Conservation (phyloP, 2,888 invertebrate species). For the Lepetodrilus schrolli region DNA sequence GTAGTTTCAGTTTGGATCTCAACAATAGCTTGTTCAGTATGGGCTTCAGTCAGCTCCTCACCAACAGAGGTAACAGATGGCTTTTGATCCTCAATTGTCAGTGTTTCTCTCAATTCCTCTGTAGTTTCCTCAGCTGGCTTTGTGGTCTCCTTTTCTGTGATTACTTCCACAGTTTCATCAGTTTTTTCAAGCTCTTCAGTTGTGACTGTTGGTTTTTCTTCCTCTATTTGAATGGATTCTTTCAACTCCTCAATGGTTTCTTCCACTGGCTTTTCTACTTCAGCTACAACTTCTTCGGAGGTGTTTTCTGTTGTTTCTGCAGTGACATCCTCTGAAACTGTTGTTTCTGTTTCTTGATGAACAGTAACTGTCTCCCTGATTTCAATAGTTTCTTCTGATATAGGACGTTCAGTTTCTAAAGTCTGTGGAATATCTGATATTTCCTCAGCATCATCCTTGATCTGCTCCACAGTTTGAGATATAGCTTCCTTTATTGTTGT, state of each 20-base stretch:
- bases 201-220: slow-evolving; percentile 42
- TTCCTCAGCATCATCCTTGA: slow-evolving; percentile 23
- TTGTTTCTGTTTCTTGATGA: slow-evolving; percentile 22
- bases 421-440: slow-evolving; percentile 18
- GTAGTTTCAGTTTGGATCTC: slow-evolving; percentile 30
- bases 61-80: slow-evolving; percentile 40
- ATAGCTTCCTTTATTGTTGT: slow-evolving; percentile 6
- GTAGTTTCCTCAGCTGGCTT: slow-evolving; percentile 45
- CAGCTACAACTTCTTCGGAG: slow-evolving; percentile 31
- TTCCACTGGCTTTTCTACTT: slow-evolving; percentile 40
- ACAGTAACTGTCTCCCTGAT: slow-evolving; percentile 38
- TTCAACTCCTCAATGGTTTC: slow-evolving; percentile 40
- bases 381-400: slow-evolving; percentile 37
- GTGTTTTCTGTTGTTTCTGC: slow-evolving; percentile 28
- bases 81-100: slow-evolving; percentile 39
- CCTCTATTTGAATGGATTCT: slow-evolving; percentile 41
- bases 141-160: slow-evolving; percentile 33
- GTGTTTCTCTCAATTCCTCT: slow-evolving; percentile 39
- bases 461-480: slow-evolving; percentile 7
- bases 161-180: slow-evolving; percentile 25
- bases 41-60: slow-evolving; percentile 2
- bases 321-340: slow-evolving; percentile 33
- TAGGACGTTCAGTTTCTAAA: slow-evolving; percentile 34
- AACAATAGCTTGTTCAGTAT: slow-evolving; percentile 31
- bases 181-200: slow-evolving; percentile 22